phyloP scores from a whole-genome alignment of 2,113 vertebrate species.

The Ia io region DNA sequence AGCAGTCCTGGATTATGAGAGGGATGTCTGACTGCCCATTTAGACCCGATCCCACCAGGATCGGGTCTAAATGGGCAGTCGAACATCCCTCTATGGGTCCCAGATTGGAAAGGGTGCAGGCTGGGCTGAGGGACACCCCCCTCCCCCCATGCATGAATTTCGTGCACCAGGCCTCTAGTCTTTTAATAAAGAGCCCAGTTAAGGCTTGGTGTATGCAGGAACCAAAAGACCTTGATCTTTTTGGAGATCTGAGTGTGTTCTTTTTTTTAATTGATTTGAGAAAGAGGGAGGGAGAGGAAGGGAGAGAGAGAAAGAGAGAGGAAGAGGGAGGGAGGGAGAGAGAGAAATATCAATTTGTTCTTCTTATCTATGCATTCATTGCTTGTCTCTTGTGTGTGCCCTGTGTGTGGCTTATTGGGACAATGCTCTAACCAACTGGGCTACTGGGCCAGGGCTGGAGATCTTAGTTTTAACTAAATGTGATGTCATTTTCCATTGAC shows the following conservation, averaged over 20 bases:
- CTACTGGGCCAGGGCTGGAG: neutral
- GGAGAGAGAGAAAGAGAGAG: no score
- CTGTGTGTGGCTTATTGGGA: neutral
- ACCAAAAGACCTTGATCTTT: neutral
- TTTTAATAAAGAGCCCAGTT: neutral
- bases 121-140: no score
- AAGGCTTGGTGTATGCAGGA: neutral
- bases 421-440: neutral
- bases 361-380: neutral
- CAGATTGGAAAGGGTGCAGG: no score
- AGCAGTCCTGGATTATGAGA: no score
- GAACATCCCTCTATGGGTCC: no score
- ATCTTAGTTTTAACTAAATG: neutral
- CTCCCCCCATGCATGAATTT: no score
- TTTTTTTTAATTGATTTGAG: no score
- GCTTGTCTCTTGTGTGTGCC: neutral
- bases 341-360: neutral
- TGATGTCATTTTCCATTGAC: neutral
- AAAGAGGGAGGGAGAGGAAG: no score
- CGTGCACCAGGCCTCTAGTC: no score
- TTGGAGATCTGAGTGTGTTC: neutral
- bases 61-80: no score
- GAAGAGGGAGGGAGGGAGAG: neutral
- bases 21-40: no score
- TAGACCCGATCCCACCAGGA: no score